Evolutionary conservation across 2,797 vertebrate genomes (phyloP), one percentile per base, ranked within the genome.

Genomic region (Pterois miles): DNA sequence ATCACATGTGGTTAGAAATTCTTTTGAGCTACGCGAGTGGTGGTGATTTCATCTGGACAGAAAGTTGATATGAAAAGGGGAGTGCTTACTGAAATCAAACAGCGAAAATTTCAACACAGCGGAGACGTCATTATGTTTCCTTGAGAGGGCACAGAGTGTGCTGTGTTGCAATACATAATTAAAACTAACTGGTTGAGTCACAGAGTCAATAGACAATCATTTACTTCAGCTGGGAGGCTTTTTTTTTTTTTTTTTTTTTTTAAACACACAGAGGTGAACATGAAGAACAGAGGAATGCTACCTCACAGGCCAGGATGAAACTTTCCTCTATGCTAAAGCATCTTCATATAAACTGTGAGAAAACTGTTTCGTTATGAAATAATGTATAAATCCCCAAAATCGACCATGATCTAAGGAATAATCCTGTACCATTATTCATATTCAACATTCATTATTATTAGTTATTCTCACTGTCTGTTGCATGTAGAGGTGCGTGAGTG

Each of bases 151-250:
- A 81, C 83, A 78, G 25, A 54, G 59, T 71, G 86, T 71, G 40
- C 80, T 70, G 27, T 83, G 89, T 83, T 78, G 86, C 54, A 86
- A 85, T 64, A 60, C 57, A 65, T 85, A 82, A 86, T 87, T 83
- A 86, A 48, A 58, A 8, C 34, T 1, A 64, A 71, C 65, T 62
- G 2, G 68, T 16, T 81, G 77, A 83, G 54, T 84, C 70, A 81
- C 31, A 80, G 27, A 80, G 54, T 27, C 34, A 73, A 38, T 16
- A 52, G 81, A 86, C 22, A 81, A 82, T 82, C 22, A 13, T 86
- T 84, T 72, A 76, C 82, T 82, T 78, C 23, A 38, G 34, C 66
- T 56, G 2, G 48, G 16, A 70, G 53, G 50, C 31, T 59, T 80
- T 69, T 46, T 74, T 48, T 78, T 10, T 46, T 8, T 60, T 27